A percentile compares a stretch with the other conserved stretches of the same genome.
phyloP scores from a whole-genome alignment of 2,797 vertebrate species.

The Nasua narica region DNA sequence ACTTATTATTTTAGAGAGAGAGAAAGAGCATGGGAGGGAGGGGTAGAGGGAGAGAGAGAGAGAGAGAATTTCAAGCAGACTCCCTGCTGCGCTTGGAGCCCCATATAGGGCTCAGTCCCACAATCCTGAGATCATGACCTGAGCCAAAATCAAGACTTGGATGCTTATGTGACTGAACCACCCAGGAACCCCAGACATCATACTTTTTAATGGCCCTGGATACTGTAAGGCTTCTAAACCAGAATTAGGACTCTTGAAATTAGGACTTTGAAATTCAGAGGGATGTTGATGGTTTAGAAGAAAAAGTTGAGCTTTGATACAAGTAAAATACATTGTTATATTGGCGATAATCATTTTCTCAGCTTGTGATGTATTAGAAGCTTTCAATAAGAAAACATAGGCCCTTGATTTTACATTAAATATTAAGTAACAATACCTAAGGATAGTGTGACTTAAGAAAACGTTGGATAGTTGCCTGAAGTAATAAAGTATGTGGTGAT shows the following conservation, averaged over 20 bases:
- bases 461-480: background rate
- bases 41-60: background rate
- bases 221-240: background rate
- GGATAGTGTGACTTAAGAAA: background rate
- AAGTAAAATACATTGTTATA: background rate
- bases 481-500: background rate
- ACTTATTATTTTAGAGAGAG: background rate
- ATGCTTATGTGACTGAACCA: background rate
- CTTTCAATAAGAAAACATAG: background rate
- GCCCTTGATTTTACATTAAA: background rate
- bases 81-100: background rate
- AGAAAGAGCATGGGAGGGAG: background rate
- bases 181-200: background rate
- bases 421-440: background rate
- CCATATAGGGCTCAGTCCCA: background rate
- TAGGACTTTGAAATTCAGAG: background rate
- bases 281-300: background rate
- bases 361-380: background rate
- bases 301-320: background rate
- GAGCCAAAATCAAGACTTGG: background rate
- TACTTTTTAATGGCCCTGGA: background rate
- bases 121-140: background rate
- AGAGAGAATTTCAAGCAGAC: background rate
- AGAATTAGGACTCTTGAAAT: background rate
- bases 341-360: background rate